These are phyloP conservation scores for Cheilosia impressa DNA, from an alignment of 2,888 invertebrate genomes.

Conservation along the genomic window DNA sequence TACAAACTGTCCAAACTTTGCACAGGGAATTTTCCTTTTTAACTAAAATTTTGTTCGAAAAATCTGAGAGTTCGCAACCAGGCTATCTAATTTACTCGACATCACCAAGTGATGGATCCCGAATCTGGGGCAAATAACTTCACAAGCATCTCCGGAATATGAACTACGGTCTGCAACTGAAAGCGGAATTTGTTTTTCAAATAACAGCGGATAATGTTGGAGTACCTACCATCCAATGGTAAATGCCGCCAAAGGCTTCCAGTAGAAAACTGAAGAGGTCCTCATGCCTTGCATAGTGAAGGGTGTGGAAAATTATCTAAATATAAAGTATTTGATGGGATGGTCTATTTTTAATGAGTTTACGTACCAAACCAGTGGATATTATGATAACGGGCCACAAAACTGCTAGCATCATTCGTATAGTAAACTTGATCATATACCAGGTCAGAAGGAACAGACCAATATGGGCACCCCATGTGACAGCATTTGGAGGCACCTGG, in stretches of 20 bases:
- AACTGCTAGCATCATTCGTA: conserved; percentile 62
- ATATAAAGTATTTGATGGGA: background rate
- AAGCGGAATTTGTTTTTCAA: background rate
- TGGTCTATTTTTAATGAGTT: background rate
- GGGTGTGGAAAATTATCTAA: conserved; percentile 19
- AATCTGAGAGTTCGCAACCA: background rate
- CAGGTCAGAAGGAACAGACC: conserved; percentile 77
- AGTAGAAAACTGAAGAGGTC: background rate
- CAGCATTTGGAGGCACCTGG: conserved; percentile 76
- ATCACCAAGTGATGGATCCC: background rate
- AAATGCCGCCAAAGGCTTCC: background rate
- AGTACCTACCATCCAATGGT: conserved; percentile 25
- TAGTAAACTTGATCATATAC: conserved; percentile 77
- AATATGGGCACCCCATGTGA: conserved; percentile 77
- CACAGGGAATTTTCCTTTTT: conserved; percentile 16
- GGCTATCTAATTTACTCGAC: conserved; percentile 15
- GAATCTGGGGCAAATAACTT: background rate
- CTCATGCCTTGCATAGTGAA: background rate
- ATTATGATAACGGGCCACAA: conserved; percentile 38
- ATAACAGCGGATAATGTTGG: too few species aligned
- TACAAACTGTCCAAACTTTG: background rate
- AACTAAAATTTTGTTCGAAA: conserved; percentile 9
- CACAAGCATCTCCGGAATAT: background rate
- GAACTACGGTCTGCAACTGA: background rate
- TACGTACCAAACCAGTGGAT: conserved; percentile 12